Percentiles rank a stretch among this genome's conserved stretches.
phyloP scores from a whole-genome alignment of 2,113 vertebrate species.

The Myiozetetes cayanensis region DNA sequence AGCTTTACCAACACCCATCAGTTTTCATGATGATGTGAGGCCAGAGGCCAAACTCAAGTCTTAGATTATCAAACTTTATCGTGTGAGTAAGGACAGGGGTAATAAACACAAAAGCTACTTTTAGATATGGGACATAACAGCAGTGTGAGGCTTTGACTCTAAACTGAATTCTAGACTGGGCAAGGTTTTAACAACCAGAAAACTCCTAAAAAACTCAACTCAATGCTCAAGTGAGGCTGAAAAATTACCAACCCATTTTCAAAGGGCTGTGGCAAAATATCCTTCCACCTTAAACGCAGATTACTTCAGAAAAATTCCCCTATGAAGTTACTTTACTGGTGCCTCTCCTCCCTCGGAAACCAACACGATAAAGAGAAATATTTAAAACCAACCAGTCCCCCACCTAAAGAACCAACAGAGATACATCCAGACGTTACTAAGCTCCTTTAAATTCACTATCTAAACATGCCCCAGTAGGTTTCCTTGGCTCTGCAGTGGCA shows the following conservation, averaged over 20 bases:
- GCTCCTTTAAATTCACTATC: slow-evolving; percentile 50
- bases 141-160: neutral
- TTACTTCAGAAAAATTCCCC: neutral
- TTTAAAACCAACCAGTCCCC: neutral
- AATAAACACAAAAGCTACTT: neutral
- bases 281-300: neutral
- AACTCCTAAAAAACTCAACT: neutral
- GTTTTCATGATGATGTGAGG: neutral
- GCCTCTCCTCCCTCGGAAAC: neutral
- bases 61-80: neutral
- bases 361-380: neutral
- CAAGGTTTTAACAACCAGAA: neutral
- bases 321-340: neutral
- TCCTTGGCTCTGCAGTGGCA: slow-evolving; percentile 46
- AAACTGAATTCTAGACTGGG: neutral
- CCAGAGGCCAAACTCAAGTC: neutral
- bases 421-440: neutral
- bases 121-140: neutral
- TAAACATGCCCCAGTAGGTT: slow-evolving; percentile 23
- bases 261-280: neutral
- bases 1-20: neutral
- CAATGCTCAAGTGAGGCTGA: neutral
- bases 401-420: neutral
- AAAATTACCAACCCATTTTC: neutral
- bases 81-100: neutral